Base-by-base conservation (phyloP, 1,140 invertebrate species). In the Drosophila pruinosa region DNA sequence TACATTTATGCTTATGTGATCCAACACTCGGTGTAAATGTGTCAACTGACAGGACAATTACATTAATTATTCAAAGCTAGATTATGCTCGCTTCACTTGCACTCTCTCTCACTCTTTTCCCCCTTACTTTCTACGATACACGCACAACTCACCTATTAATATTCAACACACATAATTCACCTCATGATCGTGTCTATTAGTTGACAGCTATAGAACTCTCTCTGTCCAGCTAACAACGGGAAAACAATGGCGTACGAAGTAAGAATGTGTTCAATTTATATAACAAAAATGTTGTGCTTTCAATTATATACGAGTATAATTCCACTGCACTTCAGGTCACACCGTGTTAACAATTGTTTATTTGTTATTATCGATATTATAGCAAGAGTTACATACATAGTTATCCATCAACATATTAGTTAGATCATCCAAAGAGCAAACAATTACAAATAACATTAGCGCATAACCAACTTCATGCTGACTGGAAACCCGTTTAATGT, bases 401-500 rank as follows among this genome's bases (percentile, higher is more conserved):
- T 38, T 38, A 41, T 6, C 43, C 0, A 24, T 56, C 19, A 28
- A 17, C n/a, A 19, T n/a, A 21, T 52, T 45, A 63, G 39, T 69
- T 69, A 63, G 39, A 63, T 63, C 58, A 69, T 58, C 38, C 26
- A 41, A 22, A 54, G 14, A 21, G n/a, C 12, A 22, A 41, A 10
- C 36, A 24, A 28, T 36, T 14, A n/a, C 4, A 7, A 28, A 22
- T 36, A 19, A 38, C 12, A 47, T 45, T 28, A 48, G 12, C 39
- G 21, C 28, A 24, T 47, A 45, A 43, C 7, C n/a, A n/a, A 54
- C 22, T 63, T 69, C 48, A 58, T 69, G 26, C 14, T n/a, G n/a
- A 47, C 14, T 36, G 28, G 2, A 69, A 70, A 70, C 71, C 50
- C 41, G 72, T 69, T 78, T 78, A 62, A 41, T 34, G 10, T 22